A percentile compares a stretch with the other conserved stretches of the same genome.
phyloP scores from a whole-genome alignment of 2,888 invertebrate species.

The Erannis defoliaria region DNA sequence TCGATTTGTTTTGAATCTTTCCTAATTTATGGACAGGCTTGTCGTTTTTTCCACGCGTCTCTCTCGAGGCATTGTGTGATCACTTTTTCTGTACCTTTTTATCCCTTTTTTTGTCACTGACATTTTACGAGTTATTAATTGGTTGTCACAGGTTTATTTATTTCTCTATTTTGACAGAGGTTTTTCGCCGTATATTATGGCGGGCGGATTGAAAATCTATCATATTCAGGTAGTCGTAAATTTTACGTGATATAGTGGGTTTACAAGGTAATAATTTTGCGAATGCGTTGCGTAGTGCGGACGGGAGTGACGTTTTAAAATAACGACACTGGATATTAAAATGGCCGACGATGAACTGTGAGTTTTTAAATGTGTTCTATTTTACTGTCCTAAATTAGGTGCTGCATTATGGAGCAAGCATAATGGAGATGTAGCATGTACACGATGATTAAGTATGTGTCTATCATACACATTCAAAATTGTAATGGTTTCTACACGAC shows the following conservation, averaged over 20 bases:
- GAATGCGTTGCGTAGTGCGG: conserved; percentile 81
- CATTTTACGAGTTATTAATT: conserved; percentile 87
- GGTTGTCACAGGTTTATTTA: conserved; percentile 85
- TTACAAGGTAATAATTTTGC: conserved; percentile 83
- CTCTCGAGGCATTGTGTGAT: conserved; percentile 80
- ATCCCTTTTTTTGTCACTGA: conserved; percentile 78
- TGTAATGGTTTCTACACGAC: too few relatives aligned
- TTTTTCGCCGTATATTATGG: conserved; percentile 83
- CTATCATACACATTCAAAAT: too few relatives aligned
- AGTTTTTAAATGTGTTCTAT: conserved; percentile 41
- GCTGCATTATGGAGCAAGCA: too few relatives aligned
- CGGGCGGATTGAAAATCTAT: conserved; percentile 85
- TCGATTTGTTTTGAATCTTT: conserved; percentile 86
- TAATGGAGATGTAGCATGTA: too few relatives aligned
- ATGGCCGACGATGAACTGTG: conserved; percentile 68
- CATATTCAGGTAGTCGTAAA: conserved; percentile 86
- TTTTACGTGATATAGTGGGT: conserved; percentile 84
- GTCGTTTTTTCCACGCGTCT: conserved; percentile 82
- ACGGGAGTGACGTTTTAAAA: conserved; percentile 83
- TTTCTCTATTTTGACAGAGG: conserved; percentile 85
- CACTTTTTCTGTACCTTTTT: conserved; percentile 82
- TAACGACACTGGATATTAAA: conserved; percentile 82
- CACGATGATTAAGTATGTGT: too few relatives aligned
- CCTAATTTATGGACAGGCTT: conserved; percentile 84
- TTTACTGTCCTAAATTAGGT: background rate